Conservation (phyloP, 2,113 vertebrate species). For the Arenaria interpres region DNA sequence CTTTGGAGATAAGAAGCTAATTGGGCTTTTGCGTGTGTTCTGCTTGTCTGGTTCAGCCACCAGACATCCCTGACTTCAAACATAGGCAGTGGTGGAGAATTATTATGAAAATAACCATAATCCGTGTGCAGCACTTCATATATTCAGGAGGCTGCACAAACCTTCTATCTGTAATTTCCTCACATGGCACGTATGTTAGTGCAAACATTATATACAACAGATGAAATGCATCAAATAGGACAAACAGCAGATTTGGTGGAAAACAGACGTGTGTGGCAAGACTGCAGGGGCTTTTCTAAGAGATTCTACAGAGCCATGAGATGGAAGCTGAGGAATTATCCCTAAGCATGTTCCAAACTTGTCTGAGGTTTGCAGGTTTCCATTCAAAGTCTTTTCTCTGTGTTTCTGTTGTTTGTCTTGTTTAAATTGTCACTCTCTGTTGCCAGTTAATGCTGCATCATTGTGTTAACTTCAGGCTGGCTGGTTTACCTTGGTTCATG, state of each 20-base stretch:
- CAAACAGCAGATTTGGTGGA: conserved; percentile 10
- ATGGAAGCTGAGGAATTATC: neutral
- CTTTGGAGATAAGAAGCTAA: conserved; percentile 37
- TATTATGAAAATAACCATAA: conserved; percentile 33
- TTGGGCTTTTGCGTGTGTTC: conserved; percentile 45
- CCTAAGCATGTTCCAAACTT: neutral
- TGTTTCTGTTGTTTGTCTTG: neutral
- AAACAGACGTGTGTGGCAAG: neutral
- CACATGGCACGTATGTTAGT: neutral
- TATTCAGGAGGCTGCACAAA: neutral
- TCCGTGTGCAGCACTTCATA: neutral
- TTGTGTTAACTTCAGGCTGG: neutral
- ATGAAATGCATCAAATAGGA: neutral
- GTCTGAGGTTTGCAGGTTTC: neutral
- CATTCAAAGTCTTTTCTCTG: neutral
- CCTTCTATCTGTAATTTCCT: neutral
- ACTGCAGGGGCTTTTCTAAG: neutral
- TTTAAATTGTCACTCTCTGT: neutral
- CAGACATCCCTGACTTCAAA: conserved; percentile 42
- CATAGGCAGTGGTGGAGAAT: neutral
- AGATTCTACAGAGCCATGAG: neutral
- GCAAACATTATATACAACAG: neutral
- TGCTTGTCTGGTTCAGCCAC: conserved; percentile 47
- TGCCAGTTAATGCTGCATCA: neutral
- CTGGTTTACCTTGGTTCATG: neutral